Conservation (phyloP, 2,888 invertebrate species). For the Cremastinae sp. region DNA sequence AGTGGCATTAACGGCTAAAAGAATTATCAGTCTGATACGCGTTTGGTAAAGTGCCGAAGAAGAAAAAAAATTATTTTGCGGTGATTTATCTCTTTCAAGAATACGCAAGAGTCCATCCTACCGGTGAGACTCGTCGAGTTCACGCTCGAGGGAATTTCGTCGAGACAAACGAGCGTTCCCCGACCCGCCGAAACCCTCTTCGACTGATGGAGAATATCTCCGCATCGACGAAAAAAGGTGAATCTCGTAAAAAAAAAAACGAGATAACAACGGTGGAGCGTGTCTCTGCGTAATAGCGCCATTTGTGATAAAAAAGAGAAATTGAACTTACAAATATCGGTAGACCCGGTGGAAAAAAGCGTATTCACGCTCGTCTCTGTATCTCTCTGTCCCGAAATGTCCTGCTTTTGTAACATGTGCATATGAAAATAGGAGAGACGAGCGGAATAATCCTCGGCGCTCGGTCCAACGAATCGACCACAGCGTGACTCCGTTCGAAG, state of each 20-base stretch:
- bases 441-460: constrained; percentile 45
- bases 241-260: constrained; percentile 22
- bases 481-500: constrained; percentile 10
- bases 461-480: constrained; percentile 4
- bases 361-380: constrained; percentile 61
- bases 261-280: constrained; percentile 2
- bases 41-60: constrained; percentile 30
- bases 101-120: background rate
- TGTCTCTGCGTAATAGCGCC: no score
- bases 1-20: constrained; percentile 22
- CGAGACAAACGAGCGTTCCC: constrained; percentile 3
- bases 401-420: constrained; percentile 71
- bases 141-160: constrained; percentile 7
- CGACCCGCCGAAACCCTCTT: constrained; percentile 24
- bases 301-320: constrained; percentile 1
- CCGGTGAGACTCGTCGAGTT: constrained; percentile 2
- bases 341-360: constrained; percentile 56
- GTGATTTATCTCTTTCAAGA: constrained; percentile 8
- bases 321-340: constrained; percentile 24
- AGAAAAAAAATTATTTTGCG: constrained; percentile 12
- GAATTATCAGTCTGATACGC: constrained; percentile 37
- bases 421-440: constrained; percentile 57
- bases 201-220: no score
- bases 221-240: background rate
- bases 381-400: constrained; percentile 65